phyloP scores from a whole-genome alignment of 1,140 invertebrate species.

The Leptinotarsa defecta region DNA sequence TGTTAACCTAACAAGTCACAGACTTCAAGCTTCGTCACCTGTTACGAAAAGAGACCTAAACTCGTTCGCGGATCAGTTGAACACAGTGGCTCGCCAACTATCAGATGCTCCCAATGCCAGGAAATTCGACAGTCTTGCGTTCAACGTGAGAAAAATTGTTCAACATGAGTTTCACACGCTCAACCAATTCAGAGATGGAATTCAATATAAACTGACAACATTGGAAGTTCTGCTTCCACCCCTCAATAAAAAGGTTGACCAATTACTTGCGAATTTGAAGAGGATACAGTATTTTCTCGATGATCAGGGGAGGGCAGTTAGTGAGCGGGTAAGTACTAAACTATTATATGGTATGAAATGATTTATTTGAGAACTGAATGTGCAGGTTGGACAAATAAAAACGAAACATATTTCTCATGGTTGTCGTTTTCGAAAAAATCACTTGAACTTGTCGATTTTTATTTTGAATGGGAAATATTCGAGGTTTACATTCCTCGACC shows the following conservation, averaged over 20 bases:
- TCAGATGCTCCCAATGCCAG: slow-evolving; percentile 68
- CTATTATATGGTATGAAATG: no score
- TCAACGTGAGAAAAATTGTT: slow-evolving; percentile 67
- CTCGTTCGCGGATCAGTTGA: slow-evolving; percentile 74
- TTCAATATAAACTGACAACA: slow-evolving; percentile 75
- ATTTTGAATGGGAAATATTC: no score
- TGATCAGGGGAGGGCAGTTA: slow-evolving; percentile 62
- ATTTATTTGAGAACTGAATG: no score
- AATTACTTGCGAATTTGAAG: slow-evolving; percentile 74
- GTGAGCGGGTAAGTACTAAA: slow-evolving; percentile 35
- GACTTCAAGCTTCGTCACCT: slow-evolving; percentile 65
- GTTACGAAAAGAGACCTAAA: slow-evolving; percentile 72
- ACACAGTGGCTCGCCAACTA: slow-evolving; percentile 73
- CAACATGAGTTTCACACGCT: slow-evolving; percentile 68
- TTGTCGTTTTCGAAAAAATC: no score
- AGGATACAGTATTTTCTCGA: slow-evolving; percentile 72
- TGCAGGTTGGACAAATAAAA: no score
- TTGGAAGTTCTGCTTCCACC: slow-evolving; percentile 74
- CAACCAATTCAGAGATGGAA: slow-evolving; percentile 69
- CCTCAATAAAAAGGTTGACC: slow-evolving; percentile 69
- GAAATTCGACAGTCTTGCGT: slow-evolving; percentile 68
- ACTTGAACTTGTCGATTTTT: no score
- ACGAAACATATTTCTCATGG: no score
- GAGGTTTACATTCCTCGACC: no score
- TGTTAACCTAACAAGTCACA: slow-evolving; percentile 71